Evolutionary conservation across 2,888 invertebrate species (phyloP).

Genomic region (Amblyteles armatorius): DNA sequence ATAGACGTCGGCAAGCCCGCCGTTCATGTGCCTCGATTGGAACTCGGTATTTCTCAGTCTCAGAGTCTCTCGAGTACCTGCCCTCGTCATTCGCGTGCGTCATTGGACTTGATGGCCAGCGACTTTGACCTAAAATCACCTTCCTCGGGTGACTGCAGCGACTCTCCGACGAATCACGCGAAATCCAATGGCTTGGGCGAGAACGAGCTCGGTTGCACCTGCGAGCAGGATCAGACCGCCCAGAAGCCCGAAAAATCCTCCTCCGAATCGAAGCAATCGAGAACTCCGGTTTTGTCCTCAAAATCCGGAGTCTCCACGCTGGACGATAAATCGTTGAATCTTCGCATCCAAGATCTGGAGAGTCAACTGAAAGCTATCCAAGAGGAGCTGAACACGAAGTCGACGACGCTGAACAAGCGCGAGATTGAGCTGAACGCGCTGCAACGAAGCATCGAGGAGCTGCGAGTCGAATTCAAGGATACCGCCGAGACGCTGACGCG

Average conservation of each 20-base stretch:
- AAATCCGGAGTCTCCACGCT: conserved; percentile 38
- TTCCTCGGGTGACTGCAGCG: conserved; percentile 54
- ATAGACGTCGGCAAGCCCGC: conserved; percentile 68
- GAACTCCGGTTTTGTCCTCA: conserved; percentile 23
- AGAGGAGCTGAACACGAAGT: conserved; percentile 88
- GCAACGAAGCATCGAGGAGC: conserved; percentile 86
- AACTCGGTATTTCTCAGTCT: conserved; percentile 75
- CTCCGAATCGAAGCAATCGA: conserved; percentile 8
- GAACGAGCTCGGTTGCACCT: conserved; percentile 32
- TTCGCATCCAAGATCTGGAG: conserved; percentile 72
- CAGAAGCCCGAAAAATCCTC: conserved; percentile 30
- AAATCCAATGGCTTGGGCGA: conserved; percentile 55
- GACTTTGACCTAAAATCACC: conserved; percentile 70
- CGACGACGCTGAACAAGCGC: conserved; percentile 86
- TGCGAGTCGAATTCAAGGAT: conserved; percentile 86
- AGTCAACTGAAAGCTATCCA: conserved; percentile 87
- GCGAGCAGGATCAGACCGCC: conserved; percentile 23
- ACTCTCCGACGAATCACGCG: conserved; percentile 40
- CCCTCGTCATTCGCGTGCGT: conserved; percentile 69
- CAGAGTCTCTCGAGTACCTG: conserved; percentile 70
- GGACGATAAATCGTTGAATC: conserved; percentile 37
- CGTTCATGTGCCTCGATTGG: conserved; percentile 77
- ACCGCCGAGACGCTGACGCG: conserved; percentile 86
- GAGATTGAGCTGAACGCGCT: conserved; percentile 87
- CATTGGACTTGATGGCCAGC: conserved; percentile 68